Evolutionary conservation across 2,888 invertebrate genomes (phyloP), one percentile per base, ranked within the genome.

Genomic region (Thecophora atra): DNA sequence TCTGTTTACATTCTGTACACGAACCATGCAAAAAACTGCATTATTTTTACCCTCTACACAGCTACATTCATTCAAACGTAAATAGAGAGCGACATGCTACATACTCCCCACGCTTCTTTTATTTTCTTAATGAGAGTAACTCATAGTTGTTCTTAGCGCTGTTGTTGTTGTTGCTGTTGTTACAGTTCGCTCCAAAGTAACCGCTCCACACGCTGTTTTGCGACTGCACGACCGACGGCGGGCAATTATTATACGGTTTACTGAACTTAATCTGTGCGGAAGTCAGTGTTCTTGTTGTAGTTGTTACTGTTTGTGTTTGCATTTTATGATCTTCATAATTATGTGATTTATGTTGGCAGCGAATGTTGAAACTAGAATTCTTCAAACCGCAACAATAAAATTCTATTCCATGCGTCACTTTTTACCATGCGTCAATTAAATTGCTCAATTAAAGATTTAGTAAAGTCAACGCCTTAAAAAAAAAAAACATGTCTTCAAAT

Each of bases 251-350:
- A 71, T 76, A 75, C 73, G 76, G 77, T 78, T 78, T 78, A 76
- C 75, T 78, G 77, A 78, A 77, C 77, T 78, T 75, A 73, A 74
- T 73, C 71, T 75, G 74, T 74, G 73, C 77, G 77, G 77, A 77
- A 76, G 76, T 76, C 19, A 37, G 11, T 11, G 17, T 58, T 56
- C 7, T 56, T n/a, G n/a, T 37, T 63, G 21, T 51, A 52, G 19
- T 11, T 47, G 21, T 47, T 51, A 3, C 8, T 47, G 17, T 47
- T 8, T 30, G 5, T 62, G 62, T 30, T 19, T n/a, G 28, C 13
- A 21, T 37, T 26, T 13, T n/a, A 62, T 62, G 62, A 28, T 1
- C 37, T 19, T 56, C 15, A 17, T 56, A 15, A 56, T 21, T 26
- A 56, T 26, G 56, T 56, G 56, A 26, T 56, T 56, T 26, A 26